Evolutionary conservation across 2,797 vertebrate genomes (phyloP).

Genomic region (Phrynocephalus forsythii): DNA sequence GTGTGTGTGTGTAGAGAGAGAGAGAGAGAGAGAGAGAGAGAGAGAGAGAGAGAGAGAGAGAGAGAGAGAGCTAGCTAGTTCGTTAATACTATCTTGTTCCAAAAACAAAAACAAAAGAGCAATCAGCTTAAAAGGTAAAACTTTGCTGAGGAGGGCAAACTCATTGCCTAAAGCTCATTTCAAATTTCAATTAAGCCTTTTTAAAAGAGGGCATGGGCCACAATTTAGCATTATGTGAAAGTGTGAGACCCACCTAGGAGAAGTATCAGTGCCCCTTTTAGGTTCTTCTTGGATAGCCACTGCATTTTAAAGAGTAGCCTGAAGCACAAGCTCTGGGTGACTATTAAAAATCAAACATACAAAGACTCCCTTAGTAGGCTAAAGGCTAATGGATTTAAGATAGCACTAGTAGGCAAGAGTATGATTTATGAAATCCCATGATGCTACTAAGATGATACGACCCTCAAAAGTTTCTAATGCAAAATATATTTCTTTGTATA

Average conservation of each 20-base stretch:
- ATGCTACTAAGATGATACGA: background rate
- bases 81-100: no score
- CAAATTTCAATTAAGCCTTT: background rate
- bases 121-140: constrained; percentile 14
- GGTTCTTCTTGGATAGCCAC: background rate
- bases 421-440: background rate
- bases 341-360: background rate
- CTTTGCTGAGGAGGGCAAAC: fast-evolving
- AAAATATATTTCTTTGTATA: background rate
- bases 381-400: no score
- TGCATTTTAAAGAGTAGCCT: background rate
- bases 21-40: no score
- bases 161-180: background rate
- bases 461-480: no score
- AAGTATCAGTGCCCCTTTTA: background rate
- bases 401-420: background rate
- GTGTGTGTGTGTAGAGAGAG: no score
- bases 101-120: no score
- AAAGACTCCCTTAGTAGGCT: no score
- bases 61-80: no score
- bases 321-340: background rate
- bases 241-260: background rate
- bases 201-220: background rate
- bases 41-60: no score
- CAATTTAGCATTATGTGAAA: fast-evolving